Conservation (phyloP, 2,797 vertebrate species). For the Poecilia wingei region DNA sequence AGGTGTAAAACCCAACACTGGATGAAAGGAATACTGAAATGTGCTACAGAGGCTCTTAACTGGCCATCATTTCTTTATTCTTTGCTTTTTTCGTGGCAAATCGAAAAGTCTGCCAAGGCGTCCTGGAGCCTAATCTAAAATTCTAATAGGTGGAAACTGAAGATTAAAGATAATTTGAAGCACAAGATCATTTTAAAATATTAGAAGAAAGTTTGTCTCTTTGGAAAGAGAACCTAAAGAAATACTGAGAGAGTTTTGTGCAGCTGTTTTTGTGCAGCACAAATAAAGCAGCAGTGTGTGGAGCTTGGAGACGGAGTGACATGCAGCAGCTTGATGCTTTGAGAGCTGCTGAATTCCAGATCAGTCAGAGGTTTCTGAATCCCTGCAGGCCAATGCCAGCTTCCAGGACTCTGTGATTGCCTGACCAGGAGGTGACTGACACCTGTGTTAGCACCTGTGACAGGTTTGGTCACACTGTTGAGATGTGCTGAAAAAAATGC, state of each 20-base stretch:
- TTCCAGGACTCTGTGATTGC: slow-evolving; percentile 16
- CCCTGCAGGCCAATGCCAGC: slow-evolving; percentile 23
- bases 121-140: neutral
- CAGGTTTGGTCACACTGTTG: slow-evolving; percentile 10
- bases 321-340: slow-evolving; percentile 8
- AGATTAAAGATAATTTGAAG: neutral
- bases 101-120: neutral
- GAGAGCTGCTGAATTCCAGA: slow-evolving; percentile 26
- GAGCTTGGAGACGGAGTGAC: slow-evolving; percentile 9
- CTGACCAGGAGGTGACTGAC: slow-evolving; percentile 29
- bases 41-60: neutral
- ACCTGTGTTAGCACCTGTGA: slow-evolving; percentile 24
- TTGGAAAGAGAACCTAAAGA: neutral
- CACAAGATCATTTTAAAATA: neutral
- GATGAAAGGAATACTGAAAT: neutral
- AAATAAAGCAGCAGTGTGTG: neutral
- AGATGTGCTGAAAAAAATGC: neutral
- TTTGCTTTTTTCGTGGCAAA: neutral
- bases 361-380: slow-evolving; percentile 23
- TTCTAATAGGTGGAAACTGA: neutral
- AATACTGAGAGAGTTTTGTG: neutral
- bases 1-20: neutral
- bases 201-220: neutral
- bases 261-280: neutral
- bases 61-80: neutral